These are phyloP conservation scores for Thera britannica DNA, from an alignment of 2,888 invertebrate species.

Conservation along the genomic window DNA sequence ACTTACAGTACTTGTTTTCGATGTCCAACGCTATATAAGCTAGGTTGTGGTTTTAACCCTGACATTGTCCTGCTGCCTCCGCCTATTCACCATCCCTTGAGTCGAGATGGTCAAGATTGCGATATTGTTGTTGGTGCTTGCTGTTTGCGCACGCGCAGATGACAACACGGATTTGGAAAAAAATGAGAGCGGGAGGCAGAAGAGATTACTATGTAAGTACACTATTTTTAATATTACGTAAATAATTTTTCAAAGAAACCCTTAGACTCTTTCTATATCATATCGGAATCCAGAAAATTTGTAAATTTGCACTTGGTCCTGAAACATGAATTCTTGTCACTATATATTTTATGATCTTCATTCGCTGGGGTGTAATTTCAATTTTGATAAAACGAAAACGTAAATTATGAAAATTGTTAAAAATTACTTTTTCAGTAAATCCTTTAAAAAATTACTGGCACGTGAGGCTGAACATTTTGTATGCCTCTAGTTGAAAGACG, in stretches of 20 bases:
- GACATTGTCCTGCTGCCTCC: conserved; percentile 73
- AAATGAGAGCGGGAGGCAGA: conserved; percentile 52
- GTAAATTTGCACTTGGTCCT: no score
- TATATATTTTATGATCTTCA: no score
- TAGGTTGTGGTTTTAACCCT: conserved; percentile 72
- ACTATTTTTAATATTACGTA: not conserved
- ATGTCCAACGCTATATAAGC: conserved; percentile 76
- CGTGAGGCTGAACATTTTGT: no score
- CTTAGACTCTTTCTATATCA: no score
- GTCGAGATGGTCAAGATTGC: conserved; percentile 60
- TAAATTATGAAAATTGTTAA: no score
- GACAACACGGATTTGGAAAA: conserved; percentile 29
- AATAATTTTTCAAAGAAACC: not conserved
- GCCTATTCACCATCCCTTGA: conserved; percentile 50
- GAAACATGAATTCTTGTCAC: no score
- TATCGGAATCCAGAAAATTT: no score
- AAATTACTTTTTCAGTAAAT: no score
- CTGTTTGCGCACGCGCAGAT: conserved; percentile 43
- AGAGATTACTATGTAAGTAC: conserved; percentile 70
- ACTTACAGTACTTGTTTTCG: conserved; percentile 67
- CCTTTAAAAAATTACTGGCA: no score
- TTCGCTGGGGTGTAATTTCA: no score
- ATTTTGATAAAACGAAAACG: no score
- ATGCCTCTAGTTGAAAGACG: no score
- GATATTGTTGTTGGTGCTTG: conserved; percentile 50